phyloP scores from a whole-genome alignment of 1,140 invertebrate species.

The Leptinotarsa undecemlineata region DNA sequence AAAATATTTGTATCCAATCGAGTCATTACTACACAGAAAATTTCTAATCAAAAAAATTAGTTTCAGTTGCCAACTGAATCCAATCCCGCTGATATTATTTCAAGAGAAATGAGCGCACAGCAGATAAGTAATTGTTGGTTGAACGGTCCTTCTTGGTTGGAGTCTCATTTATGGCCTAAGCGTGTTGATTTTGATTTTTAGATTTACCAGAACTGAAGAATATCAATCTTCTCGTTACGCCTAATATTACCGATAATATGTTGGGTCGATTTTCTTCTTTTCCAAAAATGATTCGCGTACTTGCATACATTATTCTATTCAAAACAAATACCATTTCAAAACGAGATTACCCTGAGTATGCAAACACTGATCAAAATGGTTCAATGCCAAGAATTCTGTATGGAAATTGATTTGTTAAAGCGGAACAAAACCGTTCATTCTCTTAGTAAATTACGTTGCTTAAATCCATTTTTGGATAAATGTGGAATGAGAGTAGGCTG shows the following conservation, averaged over 20 bases:
- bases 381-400: not conserved
- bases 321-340: too few species aligned
- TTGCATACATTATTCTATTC: too few species aligned
- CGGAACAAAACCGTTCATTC: not conserved
- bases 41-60: slow-evolving; percentile 44
- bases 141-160: slow-evolving; percentile 28
- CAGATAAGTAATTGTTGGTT: slow-evolving; percentile 25
- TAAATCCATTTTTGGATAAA: not conserved
- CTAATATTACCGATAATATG: too few species aligned
- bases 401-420: not conserved
- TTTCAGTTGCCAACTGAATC: slow-evolving; percentile 49
- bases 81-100: slow-evolving; percentile 52
- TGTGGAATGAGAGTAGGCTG: not conserved
- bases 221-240: not conserved
- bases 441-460: not conserved
- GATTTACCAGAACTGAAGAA: too few species aligned
- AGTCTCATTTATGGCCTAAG: not conserved
- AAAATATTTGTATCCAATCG: too few species aligned
- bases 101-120: slow-evolving; percentile 36
- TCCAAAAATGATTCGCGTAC: too few species aligned
- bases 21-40: too few species aligned
- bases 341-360: too few species aligned
- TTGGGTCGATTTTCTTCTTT: too few species aligned
- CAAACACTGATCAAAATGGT: too few species aligned
- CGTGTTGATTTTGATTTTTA: not conserved